Conservation (phyloP, 37 sponge, comb jelly and placozoan species). For the Crambe crambe region DNA sequence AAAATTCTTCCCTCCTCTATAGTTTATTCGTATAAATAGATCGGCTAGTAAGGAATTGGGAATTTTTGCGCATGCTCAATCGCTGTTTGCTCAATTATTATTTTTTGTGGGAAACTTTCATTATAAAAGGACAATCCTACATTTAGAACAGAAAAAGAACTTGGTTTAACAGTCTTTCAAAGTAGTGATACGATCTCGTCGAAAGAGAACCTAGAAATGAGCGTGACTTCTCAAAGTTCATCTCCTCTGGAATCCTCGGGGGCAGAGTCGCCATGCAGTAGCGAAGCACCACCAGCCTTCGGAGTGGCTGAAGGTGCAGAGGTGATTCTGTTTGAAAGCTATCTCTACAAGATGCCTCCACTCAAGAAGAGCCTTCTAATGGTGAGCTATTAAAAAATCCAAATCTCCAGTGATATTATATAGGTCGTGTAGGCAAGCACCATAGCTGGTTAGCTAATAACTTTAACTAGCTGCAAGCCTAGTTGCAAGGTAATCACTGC, state of each 20-base stretch:
- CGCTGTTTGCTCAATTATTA: too few species aligned
- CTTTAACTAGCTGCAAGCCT: not conserved
- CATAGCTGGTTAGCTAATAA: not conserved
- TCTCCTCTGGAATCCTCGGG: not conserved
- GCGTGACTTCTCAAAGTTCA: not conserved
- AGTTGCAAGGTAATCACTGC: not conserved
- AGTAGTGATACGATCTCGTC: too few species aligned
- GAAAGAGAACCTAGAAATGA: not conserved
- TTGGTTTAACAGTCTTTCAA: not conserved
- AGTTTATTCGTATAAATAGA: not conserved
- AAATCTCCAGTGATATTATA: not conserved
- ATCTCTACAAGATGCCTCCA: constrained; percentile 73
- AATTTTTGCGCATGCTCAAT: not conserved
- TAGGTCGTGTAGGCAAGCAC: not conserved
- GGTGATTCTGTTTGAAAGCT: constrained; percentile 71
- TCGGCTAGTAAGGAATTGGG: not conserved
- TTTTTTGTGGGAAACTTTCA: not conserved
- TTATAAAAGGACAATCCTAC: not conserved
- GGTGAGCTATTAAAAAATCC: constrained; percentile 15
- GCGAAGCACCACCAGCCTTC: not conserved
- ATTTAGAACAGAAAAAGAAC: not conserved
- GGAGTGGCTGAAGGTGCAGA: not conserved
- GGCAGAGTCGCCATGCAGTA: not conserved
- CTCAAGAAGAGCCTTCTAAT: constrained; percentile 40
- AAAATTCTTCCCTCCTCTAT: constrained; percentile 2